Evolutionary conservation across 2,113 vertebrate species (phyloP).

Genomic region (Bungarus multicinctus): DNA sequence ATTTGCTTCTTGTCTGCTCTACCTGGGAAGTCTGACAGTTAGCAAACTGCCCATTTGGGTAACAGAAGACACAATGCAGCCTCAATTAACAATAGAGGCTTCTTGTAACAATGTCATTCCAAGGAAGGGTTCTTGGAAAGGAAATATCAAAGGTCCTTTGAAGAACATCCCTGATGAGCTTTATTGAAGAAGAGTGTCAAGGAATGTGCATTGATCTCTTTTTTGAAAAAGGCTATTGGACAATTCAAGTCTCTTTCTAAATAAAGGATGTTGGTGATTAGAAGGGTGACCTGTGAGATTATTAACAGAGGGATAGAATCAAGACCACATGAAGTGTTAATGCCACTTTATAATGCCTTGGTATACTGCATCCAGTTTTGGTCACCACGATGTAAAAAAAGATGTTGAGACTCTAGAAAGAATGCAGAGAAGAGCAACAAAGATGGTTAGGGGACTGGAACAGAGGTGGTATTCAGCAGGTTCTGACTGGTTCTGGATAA

Average conservation of each 20-base stretch:
- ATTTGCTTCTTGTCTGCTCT: not conserved
- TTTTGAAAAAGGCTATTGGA: not conserved
- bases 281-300: not conserved
- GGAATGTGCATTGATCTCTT: not conserved
- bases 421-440: no score
- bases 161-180: not conserved
- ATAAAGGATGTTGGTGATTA: not conserved
- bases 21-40: not conserved
- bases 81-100: not conserved
- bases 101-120: not conserved
- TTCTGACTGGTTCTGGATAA: no score
- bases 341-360: no score
- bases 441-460: no score
- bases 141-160: not conserved
- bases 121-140: not conserved
- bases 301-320: no score
- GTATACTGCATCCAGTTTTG: no score
- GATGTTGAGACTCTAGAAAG: no score
- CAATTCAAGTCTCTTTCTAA: not conserved
- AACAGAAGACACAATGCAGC: not conserved
- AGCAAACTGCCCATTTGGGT: not conserved
- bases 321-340: no score
- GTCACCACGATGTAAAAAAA: no score
- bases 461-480: no score
- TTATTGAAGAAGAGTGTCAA: not conserved